Percentiles rank a stretch among this genome's conserved stretches.
These are phyloP conservation scores for Heliocidaris tuberculata DNA, from an alignment of 35 echinoderm and acorn worm genomes.

Conservation along the genomic window DNA sequence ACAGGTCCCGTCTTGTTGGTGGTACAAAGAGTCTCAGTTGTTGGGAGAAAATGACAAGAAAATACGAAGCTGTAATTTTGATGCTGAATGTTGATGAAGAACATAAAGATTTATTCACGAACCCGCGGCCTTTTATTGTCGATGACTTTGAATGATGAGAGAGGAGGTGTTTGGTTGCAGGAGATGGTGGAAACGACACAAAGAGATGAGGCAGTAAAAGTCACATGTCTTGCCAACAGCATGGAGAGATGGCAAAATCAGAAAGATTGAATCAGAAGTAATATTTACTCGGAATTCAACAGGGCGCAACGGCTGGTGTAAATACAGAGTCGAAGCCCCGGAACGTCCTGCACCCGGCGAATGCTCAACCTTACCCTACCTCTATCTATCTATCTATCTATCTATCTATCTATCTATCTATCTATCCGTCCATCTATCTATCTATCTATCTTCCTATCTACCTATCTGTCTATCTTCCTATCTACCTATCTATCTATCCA, in stretches of 20 bases:
- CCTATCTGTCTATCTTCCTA: background rate
- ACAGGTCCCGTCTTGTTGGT: slow-evolving; percentile 20
- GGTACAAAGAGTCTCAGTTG: background rate
- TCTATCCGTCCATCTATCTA: no score
- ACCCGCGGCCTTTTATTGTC: background rate
- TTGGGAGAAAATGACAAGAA: slow-evolving; percentile 11
- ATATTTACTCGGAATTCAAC: slow-evolving; percentile 38
- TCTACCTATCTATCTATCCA: background rate
- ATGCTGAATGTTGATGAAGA: slow-evolving; percentile 33
- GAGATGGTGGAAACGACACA: background rate
- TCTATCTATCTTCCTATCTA: background rate
- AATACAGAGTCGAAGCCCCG: slow-evolving; percentile 23
- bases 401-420: no score
- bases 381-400: background rate
- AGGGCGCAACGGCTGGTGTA: slow-evolving; percentile 36
- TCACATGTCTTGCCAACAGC: slow-evolving; percentile 27
- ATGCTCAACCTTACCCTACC: background rate
- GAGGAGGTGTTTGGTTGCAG: background rate
- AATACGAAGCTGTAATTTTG: slow-evolving; percentile 24
- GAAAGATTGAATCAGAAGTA: slow-evolving; percentile 13
- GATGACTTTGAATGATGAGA: background rate
- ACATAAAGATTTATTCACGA: slow-evolving; percentile 32
- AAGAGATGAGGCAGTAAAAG: background rate
- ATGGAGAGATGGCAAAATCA: background rate
- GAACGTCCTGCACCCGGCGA: background rate